Evolutionary conservation across 2,888 invertebrate species (phyloP).

Genomic region (Rotaria socialis): DNA sequence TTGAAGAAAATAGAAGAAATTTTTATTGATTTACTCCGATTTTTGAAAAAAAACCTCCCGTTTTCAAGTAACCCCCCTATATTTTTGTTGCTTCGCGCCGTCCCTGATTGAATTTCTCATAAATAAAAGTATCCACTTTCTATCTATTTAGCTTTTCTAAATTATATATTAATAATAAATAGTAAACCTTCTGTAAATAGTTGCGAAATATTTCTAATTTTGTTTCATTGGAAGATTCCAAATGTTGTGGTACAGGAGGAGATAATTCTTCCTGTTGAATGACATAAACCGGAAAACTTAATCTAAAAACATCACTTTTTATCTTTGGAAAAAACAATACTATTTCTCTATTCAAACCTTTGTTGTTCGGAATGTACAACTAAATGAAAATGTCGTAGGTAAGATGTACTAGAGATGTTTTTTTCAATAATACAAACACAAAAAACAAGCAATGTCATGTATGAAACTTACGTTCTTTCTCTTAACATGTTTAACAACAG

Average conservation of each 20-base stretch:
- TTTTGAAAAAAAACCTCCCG: too few species aligned
- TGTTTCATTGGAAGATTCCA: not conserved
- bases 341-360: not conserved
- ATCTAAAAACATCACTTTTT: not conserved
- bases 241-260: not conserved
- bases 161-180: not conserved
- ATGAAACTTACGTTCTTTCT: conserved; percentile 20
- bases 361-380: conserved; percentile 24
- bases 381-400: conserved; percentile 24
- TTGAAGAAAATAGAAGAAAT: too few species aligned
- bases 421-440: too few species aligned
- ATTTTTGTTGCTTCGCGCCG: too few species aligned
- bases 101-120: too few species aligned
- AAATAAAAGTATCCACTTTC: too few species aligned
- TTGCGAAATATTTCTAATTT: not conserved
- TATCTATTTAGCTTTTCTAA: too few species aligned
- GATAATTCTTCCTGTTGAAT: not conserved
- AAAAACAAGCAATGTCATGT: too few species aligned
- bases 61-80: too few species aligned
- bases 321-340: not conserved
- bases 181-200: not conserved
- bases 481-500: not conserved
- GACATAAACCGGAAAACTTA: conserved; percentile 13
- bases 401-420: not conserved
- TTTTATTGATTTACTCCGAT: too few species aligned